Percentiles rank a stretch among this genome's conserved stretches.
Conservation (phyloP, 2,113 vertebrate genomes). For the Alectura lathami region DNA sequence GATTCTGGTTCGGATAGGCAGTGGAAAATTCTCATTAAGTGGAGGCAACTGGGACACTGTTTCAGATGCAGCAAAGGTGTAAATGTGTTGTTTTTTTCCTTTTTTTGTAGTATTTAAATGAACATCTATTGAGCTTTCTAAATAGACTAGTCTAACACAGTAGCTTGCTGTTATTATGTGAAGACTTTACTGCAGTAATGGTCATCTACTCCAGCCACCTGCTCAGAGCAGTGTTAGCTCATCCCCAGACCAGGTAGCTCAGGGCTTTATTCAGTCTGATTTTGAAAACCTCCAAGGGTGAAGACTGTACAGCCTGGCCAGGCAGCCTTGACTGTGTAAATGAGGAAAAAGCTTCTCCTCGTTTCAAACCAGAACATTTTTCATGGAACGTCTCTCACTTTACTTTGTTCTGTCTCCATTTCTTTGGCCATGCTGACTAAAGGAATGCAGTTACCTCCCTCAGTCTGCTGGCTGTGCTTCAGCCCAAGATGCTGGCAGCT, state of each 20-base stretch:
- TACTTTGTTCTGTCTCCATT: neutral
- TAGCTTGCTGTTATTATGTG: neutral
- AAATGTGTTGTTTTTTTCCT: slow-evolving; percentile 11
- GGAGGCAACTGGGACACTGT: slow-evolving; percentile 97
- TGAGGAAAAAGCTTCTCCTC: neutral
- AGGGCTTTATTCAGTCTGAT: neutral
- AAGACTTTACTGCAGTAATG: neutral
- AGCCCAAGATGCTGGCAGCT: neutral
- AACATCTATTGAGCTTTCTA: neutral
- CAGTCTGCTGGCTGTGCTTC: neutral
- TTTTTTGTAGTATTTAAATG: neutral
- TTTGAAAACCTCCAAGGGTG: neutral
- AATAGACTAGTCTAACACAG: neutral
- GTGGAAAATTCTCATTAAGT: slow-evolving; percentile 93
- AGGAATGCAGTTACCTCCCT: neutral
- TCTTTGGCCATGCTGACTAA: neutral
- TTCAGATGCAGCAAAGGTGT: slow-evolving; percentile 95
- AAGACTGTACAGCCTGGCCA: neutral
- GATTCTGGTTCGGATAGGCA: slow-evolving; percentile 92
- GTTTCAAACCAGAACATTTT: neutral
- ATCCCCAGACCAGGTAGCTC: neutral
- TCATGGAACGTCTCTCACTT: neutral
- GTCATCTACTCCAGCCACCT: neutral
- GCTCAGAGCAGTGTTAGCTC: neutral
- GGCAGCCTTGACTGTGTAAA: neutral